Evolutionary conservation across 2,797 vertebrate genomes (phyloP).

Genomic region (Antennarius maculatus): DNA sequence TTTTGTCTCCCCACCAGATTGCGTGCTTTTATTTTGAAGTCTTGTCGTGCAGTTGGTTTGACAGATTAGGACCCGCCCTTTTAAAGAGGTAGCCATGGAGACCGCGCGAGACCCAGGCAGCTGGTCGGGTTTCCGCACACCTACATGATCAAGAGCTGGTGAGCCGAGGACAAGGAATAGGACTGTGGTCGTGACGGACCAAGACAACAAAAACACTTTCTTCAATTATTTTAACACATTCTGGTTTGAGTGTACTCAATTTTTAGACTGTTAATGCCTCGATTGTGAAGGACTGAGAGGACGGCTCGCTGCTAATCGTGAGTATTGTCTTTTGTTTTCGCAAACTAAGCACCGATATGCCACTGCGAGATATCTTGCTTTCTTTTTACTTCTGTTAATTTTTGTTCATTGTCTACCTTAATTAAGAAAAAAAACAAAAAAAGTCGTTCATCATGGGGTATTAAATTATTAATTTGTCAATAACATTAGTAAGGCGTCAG

Average conservation of each 20-base stretch:
- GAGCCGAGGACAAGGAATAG: constrained; percentile 46
- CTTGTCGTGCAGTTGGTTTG: constrained; percentile 15
- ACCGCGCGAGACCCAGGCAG: constrained; percentile 79
- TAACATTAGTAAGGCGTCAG: constrained; percentile 13
- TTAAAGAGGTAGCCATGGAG: constrained; percentile 77
- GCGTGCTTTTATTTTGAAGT: constrained; percentile 65
- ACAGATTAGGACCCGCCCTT: constrained; percentile 60
- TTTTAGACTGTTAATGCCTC: constrained; percentile 65
- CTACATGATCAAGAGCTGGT: constrained; percentile 61
- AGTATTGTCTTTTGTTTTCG: constrained; percentile 57
- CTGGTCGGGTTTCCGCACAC: constrained; percentile 75
- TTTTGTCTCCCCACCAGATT: constrained; percentile 39
- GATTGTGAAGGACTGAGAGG: constrained; percentile 69
- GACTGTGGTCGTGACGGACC: constrained; percentile 18
- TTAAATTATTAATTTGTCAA: no score
- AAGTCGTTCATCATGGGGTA: background rate
- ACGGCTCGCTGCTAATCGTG: constrained; percentile 74
- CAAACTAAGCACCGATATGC: constrained; percentile 69
- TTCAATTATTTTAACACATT: constrained; percentile 15
- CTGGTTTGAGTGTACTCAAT: constrained; percentile 21
- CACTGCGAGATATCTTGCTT: constrained; percentile 38
- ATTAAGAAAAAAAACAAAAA: background rate
- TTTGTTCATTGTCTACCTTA: constrained; percentile 4
- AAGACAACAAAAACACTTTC: constrained; percentile 24
- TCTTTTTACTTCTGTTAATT: background rate